These are phyloP conservation scores for Elachura formosa DNA, from an alignment of 2,113 vertebrate species.

Conservation along the genomic window DNA sequence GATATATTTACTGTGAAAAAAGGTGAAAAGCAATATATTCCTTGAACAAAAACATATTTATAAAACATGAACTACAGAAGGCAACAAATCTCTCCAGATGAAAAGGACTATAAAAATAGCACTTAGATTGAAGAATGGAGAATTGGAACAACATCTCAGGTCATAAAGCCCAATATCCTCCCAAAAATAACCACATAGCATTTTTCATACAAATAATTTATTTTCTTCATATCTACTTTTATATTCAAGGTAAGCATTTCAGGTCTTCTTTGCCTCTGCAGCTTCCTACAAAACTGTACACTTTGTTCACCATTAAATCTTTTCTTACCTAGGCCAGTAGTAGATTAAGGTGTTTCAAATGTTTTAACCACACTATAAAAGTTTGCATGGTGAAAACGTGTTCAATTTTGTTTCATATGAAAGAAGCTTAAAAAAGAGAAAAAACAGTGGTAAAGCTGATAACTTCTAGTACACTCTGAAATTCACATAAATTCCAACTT, in stretches of 20 bases:
- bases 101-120: not conserved
- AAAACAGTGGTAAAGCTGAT: not conserved
- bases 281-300: not conserved
- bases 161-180: not conserved
- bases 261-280: not conserved
- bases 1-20: not conserved
- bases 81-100: not conserved
- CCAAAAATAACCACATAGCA: not conserved
- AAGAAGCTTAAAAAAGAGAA: not conserved
- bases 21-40: not conserved
- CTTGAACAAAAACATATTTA: not conserved
- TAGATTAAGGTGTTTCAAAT: not conserved
- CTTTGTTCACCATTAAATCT: not conserved
- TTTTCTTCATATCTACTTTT: not conserved
- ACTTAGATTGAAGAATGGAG: not conserved
- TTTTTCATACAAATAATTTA: not conserved
- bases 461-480: not conserved
- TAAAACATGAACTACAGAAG: not conserved
- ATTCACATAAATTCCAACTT: not conserved
- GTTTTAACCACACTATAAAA: not conserved
- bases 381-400: not conserved
- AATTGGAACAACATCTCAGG: not conserved
- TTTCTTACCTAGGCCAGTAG: not conserved
- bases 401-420: not conserved
- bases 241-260: not conserved